These are phyloP conservation scores for Drosophila equinoxialis DNA, from an alignment of 1,140 invertebrate genomes.

Conservation along the genomic window DNA sequence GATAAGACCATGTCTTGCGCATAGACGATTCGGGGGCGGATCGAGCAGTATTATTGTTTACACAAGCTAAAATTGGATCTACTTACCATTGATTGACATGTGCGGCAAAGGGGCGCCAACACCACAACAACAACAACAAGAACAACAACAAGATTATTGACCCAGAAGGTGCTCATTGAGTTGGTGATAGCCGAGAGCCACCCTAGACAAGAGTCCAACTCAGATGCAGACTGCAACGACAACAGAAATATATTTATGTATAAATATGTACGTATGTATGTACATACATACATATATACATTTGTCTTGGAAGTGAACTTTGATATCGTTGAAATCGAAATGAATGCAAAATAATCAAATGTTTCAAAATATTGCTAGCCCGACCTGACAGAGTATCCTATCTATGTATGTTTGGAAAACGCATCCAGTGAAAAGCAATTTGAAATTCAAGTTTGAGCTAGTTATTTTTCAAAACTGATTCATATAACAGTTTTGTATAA, in stretches of 20 bases:
- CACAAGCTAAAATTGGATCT: conserved; percentile 81
- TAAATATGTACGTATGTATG: no score
- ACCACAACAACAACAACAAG: conserved; percentile 35
- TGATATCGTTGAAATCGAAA: not conserved
- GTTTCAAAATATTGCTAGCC: no score
- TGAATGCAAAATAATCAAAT: not conserved
- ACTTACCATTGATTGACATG: conserved; percentile 69
- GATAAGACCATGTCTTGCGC: not conserved
- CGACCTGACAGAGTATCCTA: no score
- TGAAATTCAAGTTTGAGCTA: no score
- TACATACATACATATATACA: not conserved
- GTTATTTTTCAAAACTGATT: no score
- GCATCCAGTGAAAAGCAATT: no score
- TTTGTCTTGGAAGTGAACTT: not conserved
- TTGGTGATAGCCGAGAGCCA: conserved; percentile 59
- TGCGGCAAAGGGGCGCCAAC: conserved; percentile 65
- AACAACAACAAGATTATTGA: conserved; percentile 63
- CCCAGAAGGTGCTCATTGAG: conserved; percentile 65
- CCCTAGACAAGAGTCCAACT: conserved; percentile 55
- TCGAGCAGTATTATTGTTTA: conserved; percentile 73
- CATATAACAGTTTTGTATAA: no score
- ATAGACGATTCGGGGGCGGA: conserved; percentile 39
- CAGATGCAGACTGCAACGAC: conserved; percentile 5
- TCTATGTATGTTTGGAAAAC: no score
- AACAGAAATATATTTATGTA: not conserved